Conservation (phyloP, 2,113 vertebrate genomes). For the Myxocyprinus asiaticus region DNA sequence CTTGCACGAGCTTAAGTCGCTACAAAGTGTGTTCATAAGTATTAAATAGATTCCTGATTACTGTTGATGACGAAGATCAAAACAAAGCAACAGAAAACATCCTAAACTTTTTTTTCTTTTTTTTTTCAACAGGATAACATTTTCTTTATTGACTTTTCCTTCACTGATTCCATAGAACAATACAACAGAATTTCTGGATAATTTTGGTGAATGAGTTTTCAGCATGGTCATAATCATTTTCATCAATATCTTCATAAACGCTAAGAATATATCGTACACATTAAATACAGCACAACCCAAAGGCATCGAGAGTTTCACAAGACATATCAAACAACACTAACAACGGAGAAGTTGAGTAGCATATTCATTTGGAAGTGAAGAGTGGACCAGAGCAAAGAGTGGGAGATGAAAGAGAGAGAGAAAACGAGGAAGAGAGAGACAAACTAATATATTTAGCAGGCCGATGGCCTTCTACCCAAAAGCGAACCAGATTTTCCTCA, state of each 20-base stretch:
- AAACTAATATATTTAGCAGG: slow-evolving; percentile 36
- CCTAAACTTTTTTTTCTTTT: too few relatives aligned
- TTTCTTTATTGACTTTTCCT: slow-evolving; percentile 60
- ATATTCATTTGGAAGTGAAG: slow-evolving; percentile 49
- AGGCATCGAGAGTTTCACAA: slow-evolving; percentile 62
- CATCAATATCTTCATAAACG: slow-evolving; percentile 57
- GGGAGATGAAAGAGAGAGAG: slow-evolving; percentile 9
- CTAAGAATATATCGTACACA: slow-evolving; percentile 63
- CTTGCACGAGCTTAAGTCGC: too few relatives aligned
- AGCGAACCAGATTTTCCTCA: slow-evolving; percentile 44
- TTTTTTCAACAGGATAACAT: slow-evolving; percentile 48
- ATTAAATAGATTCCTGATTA: too few relatives aligned
- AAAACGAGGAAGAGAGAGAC: too few relatives aligned
- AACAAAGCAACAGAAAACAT: too few relatives aligned
- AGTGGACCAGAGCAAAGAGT: slow-evolving; percentile 46
- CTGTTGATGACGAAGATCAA: too few relatives aligned
- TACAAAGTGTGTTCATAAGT: too few relatives aligned
- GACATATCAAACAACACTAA: slow-evolving; percentile 61
- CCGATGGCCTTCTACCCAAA: slow-evolving; percentile 33
- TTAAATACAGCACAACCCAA: slow-evolving; percentile 63
- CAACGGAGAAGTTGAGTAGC: slow-evolving; percentile 59
- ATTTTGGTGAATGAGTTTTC: slow-evolving; percentile 54
- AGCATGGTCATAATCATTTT: slow-evolving; percentile 54
- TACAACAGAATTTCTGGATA: slow-evolving; percentile 59
- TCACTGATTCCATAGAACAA: slow-evolving; percentile 58